phyloP scores from a whole-genome alignment of 2,888 invertebrate genomes.

The Mythimna albipuncta region DNA sequence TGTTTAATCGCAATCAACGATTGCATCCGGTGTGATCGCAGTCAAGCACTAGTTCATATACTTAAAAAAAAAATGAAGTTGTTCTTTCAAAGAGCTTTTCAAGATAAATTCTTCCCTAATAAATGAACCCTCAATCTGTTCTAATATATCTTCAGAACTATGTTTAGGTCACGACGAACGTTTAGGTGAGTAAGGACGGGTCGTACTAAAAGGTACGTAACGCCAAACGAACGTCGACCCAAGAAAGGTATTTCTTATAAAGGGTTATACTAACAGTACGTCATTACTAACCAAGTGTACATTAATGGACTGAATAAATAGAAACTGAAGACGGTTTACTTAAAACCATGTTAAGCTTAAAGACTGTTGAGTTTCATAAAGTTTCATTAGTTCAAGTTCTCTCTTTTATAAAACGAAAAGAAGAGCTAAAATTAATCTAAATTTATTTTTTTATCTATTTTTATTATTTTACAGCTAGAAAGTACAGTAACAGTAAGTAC shows the following conservation, averaged over 20 bases:
- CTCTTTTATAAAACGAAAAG: neutral
- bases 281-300: constrained; percentile 38
- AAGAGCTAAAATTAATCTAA: neutral
- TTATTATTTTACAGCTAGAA: no score
- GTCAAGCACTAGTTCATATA: no score
- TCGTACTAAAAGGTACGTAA: constrained; percentile 43
- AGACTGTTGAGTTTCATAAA: neutral
- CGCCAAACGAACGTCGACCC: constrained; percentile 44
- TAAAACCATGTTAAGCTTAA: constrained; percentile 6
- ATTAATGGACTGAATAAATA: constrained; percentile 31
- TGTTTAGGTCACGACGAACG: constrained; percentile 43
- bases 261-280: constrained; percentile 44
- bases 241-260: constrained; percentile 47
- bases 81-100: no score
- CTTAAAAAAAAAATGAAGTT: neutral
- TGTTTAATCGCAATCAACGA: no score
- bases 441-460: neutral
- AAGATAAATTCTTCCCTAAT: neutral
- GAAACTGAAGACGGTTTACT: constrained; percentile 12
- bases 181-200: constrained; percentile 50
- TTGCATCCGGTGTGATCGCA: no score
- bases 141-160: constrained; percentile 31
- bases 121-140: constrained; percentile 27
- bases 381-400: neutral
- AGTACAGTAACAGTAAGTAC: no score